phyloP scores from a whole-genome alignment of 64 coral and sea anemone genomes.

The Astreopora myriophthalma region DNA sequence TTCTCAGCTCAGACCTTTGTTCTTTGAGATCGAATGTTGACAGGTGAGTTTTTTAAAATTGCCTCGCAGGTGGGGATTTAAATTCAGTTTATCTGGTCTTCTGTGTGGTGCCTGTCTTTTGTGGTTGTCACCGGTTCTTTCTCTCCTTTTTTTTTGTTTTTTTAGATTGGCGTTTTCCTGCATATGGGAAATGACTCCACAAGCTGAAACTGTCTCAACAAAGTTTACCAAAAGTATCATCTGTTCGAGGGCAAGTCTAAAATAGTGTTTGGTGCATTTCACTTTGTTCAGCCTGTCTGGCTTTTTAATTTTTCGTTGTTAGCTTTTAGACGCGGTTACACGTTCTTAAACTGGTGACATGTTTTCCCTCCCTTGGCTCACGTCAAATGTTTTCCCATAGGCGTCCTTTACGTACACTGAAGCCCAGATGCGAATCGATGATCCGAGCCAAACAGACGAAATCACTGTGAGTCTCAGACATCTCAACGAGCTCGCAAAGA shows the following conservation, averaged over 20 bases:
- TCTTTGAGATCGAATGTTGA: conserved; percentile 92
- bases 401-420: conserved; percentile 94
- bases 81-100: no score
- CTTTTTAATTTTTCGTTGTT: background rate
- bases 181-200: conserved; percentile 95
- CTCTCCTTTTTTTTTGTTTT: background rate
- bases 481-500: conserved; percentile 93
- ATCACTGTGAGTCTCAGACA: conserved; percentile 80
- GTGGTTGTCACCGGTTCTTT: no score
- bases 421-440: conserved; percentile 95
- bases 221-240: conserved; percentile 96
- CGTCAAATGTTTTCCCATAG: no score
- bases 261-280: background rate
- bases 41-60: conserved; percentile 47
- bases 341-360: background rate
- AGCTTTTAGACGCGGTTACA: background rate
- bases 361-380: background rate
- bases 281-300: background rate
- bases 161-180: conserved; percentile 94
- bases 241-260: conserved; percentile 73
- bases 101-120: no score
- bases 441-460: conserved; percentile 82
- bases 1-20: conserved; percentile 95
- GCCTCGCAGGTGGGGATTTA: background rate
- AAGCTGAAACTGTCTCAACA: conserved; percentile 88